phyloP scores from a whole-genome alignment of 2,888 invertebrate genomes.

The Caenorhabditis uteleia region DNA sequence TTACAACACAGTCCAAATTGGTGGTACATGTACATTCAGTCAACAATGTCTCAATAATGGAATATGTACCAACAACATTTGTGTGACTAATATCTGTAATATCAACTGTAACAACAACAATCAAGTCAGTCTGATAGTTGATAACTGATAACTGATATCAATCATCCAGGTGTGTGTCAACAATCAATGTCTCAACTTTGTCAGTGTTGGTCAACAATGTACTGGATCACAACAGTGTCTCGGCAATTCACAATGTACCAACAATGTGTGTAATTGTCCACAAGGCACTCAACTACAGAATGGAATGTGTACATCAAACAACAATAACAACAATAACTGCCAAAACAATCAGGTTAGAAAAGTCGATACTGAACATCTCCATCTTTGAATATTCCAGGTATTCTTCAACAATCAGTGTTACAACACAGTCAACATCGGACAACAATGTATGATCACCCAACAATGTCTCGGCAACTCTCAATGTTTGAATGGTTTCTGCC shows the following conservation, averaged over 20 bases:
- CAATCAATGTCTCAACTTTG: slow-evolving; percentile 34
- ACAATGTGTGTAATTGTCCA: slow-evolving; percentile 31
- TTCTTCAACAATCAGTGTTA: slow-evolving; percentile 9
- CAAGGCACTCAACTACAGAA: slow-evolving; percentile 12
- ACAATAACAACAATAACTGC: slow-evolving; percentile 12
- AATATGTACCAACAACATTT: slow-evolving; percentile 33
- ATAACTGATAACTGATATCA: neutral
- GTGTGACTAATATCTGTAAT: slow-evolving; percentile 20
- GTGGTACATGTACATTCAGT: slow-evolving; percentile 42
- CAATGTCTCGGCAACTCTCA: slow-evolving; percentile 45
- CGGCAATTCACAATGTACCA: slow-evolving; percentile 27
- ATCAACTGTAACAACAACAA: slow-evolving; percentile 17
- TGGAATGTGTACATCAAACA: slow-evolving; percentile 23
- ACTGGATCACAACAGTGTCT: slow-evolving; percentile 35
- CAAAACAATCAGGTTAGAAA: slow-evolving; percentile 26
- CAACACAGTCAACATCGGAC: slow-evolving; percentile 39
- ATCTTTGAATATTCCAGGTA: too few species aligned
- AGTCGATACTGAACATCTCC: too few species aligned
- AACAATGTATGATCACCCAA: slow-evolving; percentile 41
- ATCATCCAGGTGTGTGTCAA: slow-evolving; percentile 32
- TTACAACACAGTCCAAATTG: slow-evolving; percentile 39
- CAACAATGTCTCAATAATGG: slow-evolving; percentile 46
- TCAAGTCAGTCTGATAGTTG: neutral
- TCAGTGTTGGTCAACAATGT: slow-evolving; percentile 26
- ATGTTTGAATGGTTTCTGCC: slow-evolving; percentile 32